These are phyloP conservation scores for Petroica traversi DNA, from an alignment of 2,113 vertebrate genomes.

Conservation along the genomic window DNA sequence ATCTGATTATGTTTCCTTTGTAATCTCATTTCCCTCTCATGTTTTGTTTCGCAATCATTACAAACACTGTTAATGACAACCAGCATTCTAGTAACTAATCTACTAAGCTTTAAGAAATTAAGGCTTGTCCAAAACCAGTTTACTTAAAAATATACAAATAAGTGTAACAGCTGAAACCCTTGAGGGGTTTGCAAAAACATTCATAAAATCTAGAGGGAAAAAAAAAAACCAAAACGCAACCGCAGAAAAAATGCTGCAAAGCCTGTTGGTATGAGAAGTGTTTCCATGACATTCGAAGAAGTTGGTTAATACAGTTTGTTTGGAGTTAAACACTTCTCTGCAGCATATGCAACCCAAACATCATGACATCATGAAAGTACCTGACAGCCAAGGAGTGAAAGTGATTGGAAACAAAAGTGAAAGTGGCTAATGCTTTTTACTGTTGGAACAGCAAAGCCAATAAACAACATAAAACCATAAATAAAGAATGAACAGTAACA, in stretches of 20 bases:
- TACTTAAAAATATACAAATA: not conserved
- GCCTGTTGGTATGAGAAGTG: not conserved
- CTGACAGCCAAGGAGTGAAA: slow-evolving; percentile 28
- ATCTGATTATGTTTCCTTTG: not conserved
- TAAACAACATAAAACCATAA: slow-evolving; percentile 11
- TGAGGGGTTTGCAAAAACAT: not conserved
- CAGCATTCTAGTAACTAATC: not conserved
- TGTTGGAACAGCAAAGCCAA: not conserved
- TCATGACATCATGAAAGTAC: not conserved
- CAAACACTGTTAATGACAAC: not conserved
- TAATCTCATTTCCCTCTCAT: not conserved
- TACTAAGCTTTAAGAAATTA: not conserved
- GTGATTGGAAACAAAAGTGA: not conserved
- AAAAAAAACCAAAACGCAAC: not conserved
- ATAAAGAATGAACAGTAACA: slow-evolving; percentile 6
- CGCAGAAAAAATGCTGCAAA: not conserved
- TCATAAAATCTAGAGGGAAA: not conserved
- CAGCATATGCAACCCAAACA: slow-evolving; percentile 34
- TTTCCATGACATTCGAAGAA: slow-evolving; percentile 38
- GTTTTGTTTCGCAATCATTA: not conserved
- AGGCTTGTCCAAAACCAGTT: not conserved
- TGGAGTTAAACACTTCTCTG: slow-evolving; percentile 36
- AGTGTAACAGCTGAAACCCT: not conserved
- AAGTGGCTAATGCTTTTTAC: not conserved
- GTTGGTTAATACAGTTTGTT: slow-evolving; percentile 15